Percentiles rank a stretch among this genome's conserved stretches.
Evolutionary conservation across 2,797 vertebrate species (phyloP).

Genomic region (Cryptoblepharus egeriae): DNA sequence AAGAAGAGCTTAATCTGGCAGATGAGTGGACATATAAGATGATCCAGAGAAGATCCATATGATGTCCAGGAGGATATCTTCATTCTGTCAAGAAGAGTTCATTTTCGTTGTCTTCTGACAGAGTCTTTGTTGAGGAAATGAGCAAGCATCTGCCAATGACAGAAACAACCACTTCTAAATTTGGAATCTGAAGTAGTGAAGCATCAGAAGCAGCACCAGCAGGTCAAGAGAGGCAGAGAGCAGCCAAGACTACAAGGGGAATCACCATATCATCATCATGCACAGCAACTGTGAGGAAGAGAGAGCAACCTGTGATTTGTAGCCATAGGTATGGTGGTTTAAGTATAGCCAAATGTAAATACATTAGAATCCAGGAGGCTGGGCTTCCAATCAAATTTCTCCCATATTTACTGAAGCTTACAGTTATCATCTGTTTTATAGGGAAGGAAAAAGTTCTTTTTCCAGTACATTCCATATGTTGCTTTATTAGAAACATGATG

Average conservation of each 20-base stretch:
- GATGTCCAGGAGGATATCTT: background rate
- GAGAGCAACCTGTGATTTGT: background rate
- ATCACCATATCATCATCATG: background rate
- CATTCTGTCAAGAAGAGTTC: background rate
- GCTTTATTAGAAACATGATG: too few species aligned
- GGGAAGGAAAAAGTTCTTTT: too few species aligned
- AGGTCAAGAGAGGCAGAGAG: background rate
- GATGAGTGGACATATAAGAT: too few species aligned
- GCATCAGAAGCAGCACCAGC: background rate
- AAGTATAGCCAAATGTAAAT: background rate
- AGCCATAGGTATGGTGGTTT: background rate
- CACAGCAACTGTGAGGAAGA: background rate
- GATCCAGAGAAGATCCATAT: too few species aligned
- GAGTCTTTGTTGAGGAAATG: background rate
- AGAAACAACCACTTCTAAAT: background rate
- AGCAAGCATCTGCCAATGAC: background rate
- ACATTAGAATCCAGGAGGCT: background rate
- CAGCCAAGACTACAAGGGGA: background rate
- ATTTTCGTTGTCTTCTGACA: background rate
- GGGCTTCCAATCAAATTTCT: background rate
- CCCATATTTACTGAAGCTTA: background rate
- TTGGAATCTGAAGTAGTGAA: background rate
- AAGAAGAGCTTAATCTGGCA: background rate
- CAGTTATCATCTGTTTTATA: background rate
- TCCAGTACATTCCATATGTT: too few species aligned